These are phyloP conservation scores for Ommatoiulus sabulosus DNA, from an alignment of 2,888 invertebrate species.

Conservation along the genomic window DNA sequence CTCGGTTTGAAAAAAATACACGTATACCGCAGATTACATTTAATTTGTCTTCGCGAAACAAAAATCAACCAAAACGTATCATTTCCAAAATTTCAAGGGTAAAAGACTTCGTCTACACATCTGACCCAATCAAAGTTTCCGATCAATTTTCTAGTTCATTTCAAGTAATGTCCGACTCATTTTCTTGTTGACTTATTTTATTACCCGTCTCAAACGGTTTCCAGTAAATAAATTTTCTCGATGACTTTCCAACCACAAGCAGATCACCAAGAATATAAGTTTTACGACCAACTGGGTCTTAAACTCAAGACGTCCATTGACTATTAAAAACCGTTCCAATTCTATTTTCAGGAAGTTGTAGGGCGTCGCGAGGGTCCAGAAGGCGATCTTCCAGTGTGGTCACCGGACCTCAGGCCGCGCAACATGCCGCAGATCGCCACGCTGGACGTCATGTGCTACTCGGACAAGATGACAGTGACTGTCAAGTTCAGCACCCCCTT, in stretches of 20 bases:
- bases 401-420: slow-evolving; percentile 54
- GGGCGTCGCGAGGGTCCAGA: neutral
- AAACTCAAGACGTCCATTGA: neutral
- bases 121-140: no score
- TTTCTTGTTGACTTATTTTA: no score
- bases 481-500: slow-evolving; percentile 78
- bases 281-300: neutral
- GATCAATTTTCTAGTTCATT: no score
- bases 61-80: no score
- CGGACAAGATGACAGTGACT: slow-evolving; percentile 59
- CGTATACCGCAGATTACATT: no score
- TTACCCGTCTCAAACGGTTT: neutral
- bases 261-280: no score
- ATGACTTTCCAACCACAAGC: neutral
- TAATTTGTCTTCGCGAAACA: no score
- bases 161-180: no score
- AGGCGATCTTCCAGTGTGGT: slow-evolving; percentile 54
- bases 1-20: no score
- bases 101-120: no score
- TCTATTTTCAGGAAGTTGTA: neutral
- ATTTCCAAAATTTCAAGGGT: no score
- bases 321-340: neutral
- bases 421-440: slow-evolving; percentile 58
- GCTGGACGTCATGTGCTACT: slow-evolving; percentile 59
- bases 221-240: neutral